Conservation (phyloP, 2,113 vertebrate genomes). For the Lynx canadensis region DNA sequence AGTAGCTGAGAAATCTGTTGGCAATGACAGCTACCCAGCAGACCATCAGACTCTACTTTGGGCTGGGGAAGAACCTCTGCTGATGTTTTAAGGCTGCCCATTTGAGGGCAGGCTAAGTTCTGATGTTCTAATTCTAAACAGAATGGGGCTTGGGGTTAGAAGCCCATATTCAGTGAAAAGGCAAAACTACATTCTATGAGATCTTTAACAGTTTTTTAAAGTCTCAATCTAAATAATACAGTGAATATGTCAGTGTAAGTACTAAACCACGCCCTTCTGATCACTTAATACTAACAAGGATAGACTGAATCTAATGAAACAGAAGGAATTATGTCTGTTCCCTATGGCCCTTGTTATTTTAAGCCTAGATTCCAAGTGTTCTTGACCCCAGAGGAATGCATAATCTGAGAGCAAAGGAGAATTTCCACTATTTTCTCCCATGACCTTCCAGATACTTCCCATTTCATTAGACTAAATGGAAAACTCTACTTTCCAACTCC, state of each 20-base stretch:
- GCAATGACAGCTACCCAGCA: not conserved
- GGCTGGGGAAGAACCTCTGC: accelerated
- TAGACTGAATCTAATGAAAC: not conserved
- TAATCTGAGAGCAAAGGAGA: conserved; percentile 52
- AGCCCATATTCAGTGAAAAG: not conserved
- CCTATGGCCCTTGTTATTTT: conserved; percentile 29
- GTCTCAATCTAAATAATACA: not conserved
- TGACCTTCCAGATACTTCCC: conserved; percentile 63
- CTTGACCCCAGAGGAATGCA: conserved; percentile 59
- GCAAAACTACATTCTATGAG: not conserved
- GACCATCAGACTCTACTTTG: not conserved
- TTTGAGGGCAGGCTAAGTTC: not conserved
- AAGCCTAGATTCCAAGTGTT: conserved; percentile 57
- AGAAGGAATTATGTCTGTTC: not conserved
- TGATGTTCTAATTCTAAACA: not conserved
- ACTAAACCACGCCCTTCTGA: not conserved
- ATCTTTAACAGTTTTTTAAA: not conserved
- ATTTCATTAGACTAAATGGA: not conserved
- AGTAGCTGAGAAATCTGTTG: not conserved
- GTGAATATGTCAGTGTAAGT: not conserved
- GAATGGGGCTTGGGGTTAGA: not conserved
- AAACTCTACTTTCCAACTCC: conserved; percentile 23
- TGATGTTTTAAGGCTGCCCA: not conserved
- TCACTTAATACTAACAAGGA: not conserved
- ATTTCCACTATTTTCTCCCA: conserved; percentile 69